These are phyloP conservation scores for Cephus pulcher DNA, from an alignment of 2,888 invertebrate genomes.

Conservation along the genomic window DNA sequence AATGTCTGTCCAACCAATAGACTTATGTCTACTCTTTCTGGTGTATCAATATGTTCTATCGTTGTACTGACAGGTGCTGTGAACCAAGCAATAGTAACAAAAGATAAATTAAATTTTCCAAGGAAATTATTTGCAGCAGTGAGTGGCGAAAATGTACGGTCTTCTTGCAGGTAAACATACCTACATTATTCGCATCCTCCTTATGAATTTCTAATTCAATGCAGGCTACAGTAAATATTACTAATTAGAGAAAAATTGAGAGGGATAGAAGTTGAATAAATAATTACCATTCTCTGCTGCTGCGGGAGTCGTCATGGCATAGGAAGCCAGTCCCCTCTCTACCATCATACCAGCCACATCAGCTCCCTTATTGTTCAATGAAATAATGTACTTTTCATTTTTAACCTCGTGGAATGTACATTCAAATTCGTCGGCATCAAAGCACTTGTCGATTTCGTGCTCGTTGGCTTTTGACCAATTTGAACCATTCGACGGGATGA, in stretches of 20 bases:
- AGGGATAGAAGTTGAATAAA: not conserved
- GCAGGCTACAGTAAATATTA: conserved; percentile 8
- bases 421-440: conserved; percentile 72
- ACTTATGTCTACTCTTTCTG: conserved; percentile 58
- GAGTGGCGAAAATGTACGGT: not conserved
- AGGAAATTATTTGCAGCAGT: not conserved
- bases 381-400: conserved; percentile 69
- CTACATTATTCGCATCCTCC: conserved; percentile 24
- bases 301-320: conserved; percentile 14
- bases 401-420: conserved; percentile 70
- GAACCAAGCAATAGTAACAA: not conserved
- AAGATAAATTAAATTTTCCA: not conserved
- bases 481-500: conserved; percentile 70
- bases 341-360: conserved; percentile 69
- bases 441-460: conserved; percentile 71
- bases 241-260: conserved; percentile 9
- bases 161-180: conserved; percentile 15
- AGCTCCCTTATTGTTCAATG: conserved; percentile 67
- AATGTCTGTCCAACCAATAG: conserved; percentile 67
- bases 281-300: not conserved
- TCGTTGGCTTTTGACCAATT: conserved; percentile 70
- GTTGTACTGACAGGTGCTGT: not conserved
- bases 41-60: not conserved
- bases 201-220: conserved; percentile 4
- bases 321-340: conserved; percentile 67